These are phyloP conservation scores for Saguinus midas DNA, from an alignment of 2,113 vertebrate genomes.

Conservation along the genomic window DNA sequence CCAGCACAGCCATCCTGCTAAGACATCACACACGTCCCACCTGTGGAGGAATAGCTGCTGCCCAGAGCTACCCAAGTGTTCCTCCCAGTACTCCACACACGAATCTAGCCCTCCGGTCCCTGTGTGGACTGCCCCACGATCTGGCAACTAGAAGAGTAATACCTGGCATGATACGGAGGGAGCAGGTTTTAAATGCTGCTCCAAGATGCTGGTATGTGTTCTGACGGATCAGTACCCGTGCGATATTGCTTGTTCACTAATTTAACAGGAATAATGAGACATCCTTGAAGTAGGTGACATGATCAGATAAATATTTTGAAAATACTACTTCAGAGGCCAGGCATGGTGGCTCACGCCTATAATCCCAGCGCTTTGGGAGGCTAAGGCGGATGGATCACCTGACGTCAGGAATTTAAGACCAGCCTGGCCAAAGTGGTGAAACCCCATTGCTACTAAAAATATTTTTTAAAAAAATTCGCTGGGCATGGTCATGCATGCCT, in stretches of 20 bases:
- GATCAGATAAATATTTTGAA: background rate
- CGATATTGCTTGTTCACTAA: background rate
- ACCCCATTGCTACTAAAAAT: background rate
- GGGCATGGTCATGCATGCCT: background rate
- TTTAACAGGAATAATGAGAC: background rate
- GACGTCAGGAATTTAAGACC: background rate
- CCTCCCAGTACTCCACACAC: fast-evolving
- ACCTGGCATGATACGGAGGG: too few species aligned
- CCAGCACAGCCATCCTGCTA: background rate
- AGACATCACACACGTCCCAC: background rate
- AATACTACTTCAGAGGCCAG: background rate
- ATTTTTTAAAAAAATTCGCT: background rate
- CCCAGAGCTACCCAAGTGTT: background rate
- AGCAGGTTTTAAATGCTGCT: background rate
- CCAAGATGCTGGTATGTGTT: background rate
- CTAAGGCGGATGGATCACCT: background rate
- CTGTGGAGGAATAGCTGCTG: background rate
- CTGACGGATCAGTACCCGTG: background rate
- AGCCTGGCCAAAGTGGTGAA: background rate
- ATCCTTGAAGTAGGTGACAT: background rate
- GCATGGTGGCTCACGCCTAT: background rate
- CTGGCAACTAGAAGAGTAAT: too few species aligned
- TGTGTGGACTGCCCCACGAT: background rate
- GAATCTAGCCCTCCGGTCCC: background rate
- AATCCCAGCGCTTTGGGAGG: background rate